Evolutionary conservation across 1,140 invertebrate species (phyloP).

Genomic region (Drosophila baimaii): DNA sequence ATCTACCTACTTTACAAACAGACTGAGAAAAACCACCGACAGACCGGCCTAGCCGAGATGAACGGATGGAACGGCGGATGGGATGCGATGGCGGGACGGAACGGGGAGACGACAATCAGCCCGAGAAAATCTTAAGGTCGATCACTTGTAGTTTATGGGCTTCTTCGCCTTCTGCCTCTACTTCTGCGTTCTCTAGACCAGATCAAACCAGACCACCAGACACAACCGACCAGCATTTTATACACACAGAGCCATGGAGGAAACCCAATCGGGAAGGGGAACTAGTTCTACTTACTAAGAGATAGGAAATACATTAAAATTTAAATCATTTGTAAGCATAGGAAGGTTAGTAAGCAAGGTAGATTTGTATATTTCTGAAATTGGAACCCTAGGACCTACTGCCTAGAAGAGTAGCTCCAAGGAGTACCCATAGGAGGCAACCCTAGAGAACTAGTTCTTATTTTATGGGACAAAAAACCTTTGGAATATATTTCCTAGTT

Average conservation of each 20-base stretch:
- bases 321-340: neutral
- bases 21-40: conserved; percentile 55
- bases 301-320: too few species aligned
- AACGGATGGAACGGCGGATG: conserved; percentile 10
- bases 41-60: neutral
- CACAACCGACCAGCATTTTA: conserved; percentile 15
- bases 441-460: neutral
- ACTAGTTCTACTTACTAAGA: conserved; percentile 15
- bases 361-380: too few species aligned
- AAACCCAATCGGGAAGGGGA: conserved; percentile 21
- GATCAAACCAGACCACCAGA: conserved; percentile 38
- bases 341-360: neutral
- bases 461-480: neutral
- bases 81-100: too few species aligned
- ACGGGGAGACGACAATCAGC: conserved; percentile 57
- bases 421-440: neutral
- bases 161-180: conserved; percentile 41
- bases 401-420: neutral
- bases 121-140: conserved; percentile 78
- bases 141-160: conserved; percentile 82
- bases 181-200: conserved; percentile 27
- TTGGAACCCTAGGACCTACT: neutral
- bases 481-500: neutral
- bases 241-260: neutral
- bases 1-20: conserved; percentile 62